Conservation (phyloP, 2,888 invertebrate genomes). For the Cotesia congregata region DNA sequence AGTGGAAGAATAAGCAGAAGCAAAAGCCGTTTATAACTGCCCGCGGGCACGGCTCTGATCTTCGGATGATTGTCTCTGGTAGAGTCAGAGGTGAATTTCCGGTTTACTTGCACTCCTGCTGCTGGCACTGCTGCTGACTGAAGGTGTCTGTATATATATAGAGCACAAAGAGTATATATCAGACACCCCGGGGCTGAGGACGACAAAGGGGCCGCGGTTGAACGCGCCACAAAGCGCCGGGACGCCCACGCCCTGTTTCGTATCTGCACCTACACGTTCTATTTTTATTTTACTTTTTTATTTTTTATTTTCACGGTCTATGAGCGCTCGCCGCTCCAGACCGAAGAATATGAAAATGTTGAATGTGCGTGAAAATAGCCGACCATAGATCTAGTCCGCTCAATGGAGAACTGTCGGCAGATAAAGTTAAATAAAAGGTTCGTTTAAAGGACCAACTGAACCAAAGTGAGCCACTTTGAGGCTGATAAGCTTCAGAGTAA, state of each 20-base stretch:
- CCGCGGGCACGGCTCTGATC: conserved; percentile 64
- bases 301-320: conserved; percentile 13
- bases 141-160: not conserved
- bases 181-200: conserved; percentile 45
- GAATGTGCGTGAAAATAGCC: not conserved
- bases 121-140: no score
- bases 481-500: conserved; percentile 44
- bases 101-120: conserved; percentile 45
- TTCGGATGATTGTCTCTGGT: conserved; percentile 64
- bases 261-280: conserved; percentile 17
- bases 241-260: conserved; percentile 59
- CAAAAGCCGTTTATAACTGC: conserved; percentile 63
- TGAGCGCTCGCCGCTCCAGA: conserved; percentile 27
- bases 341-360: conserved; percentile 12
- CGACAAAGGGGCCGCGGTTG: conserved; percentile 69
- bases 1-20: conserved; percentile 37
- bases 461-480: conserved; percentile 14
- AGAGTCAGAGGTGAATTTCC: conserved; percentile 43
- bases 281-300: not conserved
- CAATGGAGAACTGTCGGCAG: not conserved
- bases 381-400: not conserved
- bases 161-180: not conserved
- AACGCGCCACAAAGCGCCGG: conserved; percentile 70
- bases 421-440: not conserved
- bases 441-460: not conserved